A percentile compares a stretch with the other conserved stretches of the same genome.
Conservation (phyloP, 1,140 invertebrate genomes). For the Cotesia chilonis region DNA sequence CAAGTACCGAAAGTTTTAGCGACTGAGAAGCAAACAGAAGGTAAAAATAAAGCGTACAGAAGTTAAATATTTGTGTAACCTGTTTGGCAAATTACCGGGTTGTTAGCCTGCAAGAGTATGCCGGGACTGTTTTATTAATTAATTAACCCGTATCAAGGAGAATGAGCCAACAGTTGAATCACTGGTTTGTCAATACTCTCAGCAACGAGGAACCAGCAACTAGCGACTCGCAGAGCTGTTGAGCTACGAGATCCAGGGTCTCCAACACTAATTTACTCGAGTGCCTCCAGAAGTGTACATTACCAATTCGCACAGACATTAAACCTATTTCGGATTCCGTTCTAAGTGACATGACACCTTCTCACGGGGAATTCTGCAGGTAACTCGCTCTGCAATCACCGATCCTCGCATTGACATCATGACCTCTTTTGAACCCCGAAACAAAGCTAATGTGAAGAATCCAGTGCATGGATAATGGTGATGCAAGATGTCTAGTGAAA, state of each 20-base stretch:
- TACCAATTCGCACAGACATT: slow-evolving; percentile 6
- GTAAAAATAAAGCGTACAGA: too few species aligned
- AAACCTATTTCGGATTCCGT: neutral
- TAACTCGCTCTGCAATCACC: too few species aligned
- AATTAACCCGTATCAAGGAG: slow-evolving; percentile 25
- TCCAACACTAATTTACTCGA: slow-evolving; percentile 21
- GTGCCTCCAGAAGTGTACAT: slow-evolving; percentile 14
- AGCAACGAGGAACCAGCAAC: neutral
- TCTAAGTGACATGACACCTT: neutral
- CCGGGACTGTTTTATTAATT: neutral
- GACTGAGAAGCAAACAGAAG: too few species aligned
- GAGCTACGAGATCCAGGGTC: too few species aligned
- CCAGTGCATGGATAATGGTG: neutral
- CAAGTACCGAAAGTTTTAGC: too few species aligned
- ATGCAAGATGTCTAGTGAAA: slow-evolving; percentile 40
- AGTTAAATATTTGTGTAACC: too few species aligned
- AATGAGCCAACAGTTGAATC: slow-evolving; percentile 5
- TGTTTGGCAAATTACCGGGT: too few species aligned
- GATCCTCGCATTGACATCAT: neutral
- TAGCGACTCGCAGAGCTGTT: too few species aligned
- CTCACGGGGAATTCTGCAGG: too few species aligned
- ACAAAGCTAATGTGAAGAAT: neutral
- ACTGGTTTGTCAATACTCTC: slow-evolving; percentile 23
- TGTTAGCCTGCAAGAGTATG: too few species aligned
- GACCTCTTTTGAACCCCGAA: neutral